These are phyloP conservation scores for Pipistrellus kuhlii DNA, from an alignment of 2,797 vertebrate genomes.

Conservation along the genomic window DNA sequence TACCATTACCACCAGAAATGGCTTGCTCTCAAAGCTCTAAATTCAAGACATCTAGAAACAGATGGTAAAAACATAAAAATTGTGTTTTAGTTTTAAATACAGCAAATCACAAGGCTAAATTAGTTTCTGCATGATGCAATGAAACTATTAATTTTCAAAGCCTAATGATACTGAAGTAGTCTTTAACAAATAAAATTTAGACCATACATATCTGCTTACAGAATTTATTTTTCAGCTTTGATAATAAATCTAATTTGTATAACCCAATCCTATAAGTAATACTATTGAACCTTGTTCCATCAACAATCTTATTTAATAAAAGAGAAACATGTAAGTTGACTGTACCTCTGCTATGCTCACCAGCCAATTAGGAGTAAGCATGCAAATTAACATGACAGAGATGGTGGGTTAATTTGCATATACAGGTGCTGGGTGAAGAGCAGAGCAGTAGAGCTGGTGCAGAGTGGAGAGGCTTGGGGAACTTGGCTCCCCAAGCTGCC, in stretches of 20 bases:
- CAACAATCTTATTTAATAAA: not conserved
- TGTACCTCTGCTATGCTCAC: too few species aligned
- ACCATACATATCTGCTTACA: not conserved
- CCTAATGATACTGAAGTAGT: not conserved
- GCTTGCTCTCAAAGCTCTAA: conserved; percentile 75
- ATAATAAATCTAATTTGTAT: not conserved
- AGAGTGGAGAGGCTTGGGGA: too few species aligned
- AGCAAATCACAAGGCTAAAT: conserved; percentile 77
- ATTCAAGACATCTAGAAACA: conserved; percentile 70
- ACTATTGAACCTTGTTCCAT: not conserved
- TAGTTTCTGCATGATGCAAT: not conserved
- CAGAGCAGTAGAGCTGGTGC: too few species aligned
- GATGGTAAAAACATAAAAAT: conserved; percentile 62
- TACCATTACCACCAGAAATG: conserved; percentile 77
- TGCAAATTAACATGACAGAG: too few species aligned
- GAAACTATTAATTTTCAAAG: not conserved
- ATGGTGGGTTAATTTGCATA: too few species aligned
- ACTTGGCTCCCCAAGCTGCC: too few species aligned
- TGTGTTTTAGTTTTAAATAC: conserved; percentile 83
- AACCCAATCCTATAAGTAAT: not conserved
- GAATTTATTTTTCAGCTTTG: conserved; percentile 4
- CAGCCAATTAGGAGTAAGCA: too few species aligned
- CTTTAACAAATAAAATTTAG: conserved; percentile 7
- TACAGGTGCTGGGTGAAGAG: too few species aligned
- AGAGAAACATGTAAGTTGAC: too few species aligned